Evolutionary conservation across 1,140 invertebrate species (phyloP), one percentile per base, ranked within the genome.

Genomic region (Drosophila triauraria): DNA sequence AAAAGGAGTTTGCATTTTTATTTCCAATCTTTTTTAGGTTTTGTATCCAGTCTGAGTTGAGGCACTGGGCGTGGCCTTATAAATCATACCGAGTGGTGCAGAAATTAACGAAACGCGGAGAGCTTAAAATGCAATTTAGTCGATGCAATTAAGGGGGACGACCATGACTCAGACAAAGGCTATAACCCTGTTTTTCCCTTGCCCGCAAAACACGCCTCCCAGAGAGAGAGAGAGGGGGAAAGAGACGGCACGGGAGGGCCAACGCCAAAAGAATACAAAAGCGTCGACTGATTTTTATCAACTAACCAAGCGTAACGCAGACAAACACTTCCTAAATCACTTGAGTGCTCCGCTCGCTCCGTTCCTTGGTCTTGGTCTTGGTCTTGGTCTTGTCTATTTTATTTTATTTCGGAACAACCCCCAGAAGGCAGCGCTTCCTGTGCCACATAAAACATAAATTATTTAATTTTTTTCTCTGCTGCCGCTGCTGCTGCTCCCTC

Each of bases 251-350:
- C 32, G 15, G 9, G 9, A 17, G 46, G 30, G 51, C 56, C 46
- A 76, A 56, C 27, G 60, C 47, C 68, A 62, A 51, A 71, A 40
- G 71, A 75, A 75, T 75, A 74, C 71, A 75, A 80, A 82, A 85
- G 75, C 80, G 76, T 78, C 76, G 85, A 79, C 87, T 91, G 87
- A 91, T 91, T 91, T 91, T 79, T 91, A 91, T 91, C 87, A 91
- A 91, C 88, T 91, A 91, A 86, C 88, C 87, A 91, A 91, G 87
- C 88, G 87, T 87, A 91, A 88, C 87, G 80, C 88, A 91, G 87
- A 91, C 87, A 91, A 91, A 91, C 87, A 91, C 87, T 91, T 91
- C 87, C 87, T 91, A 91, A 91, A 91, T 91, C 87, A 91, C 88
- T 91, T 82, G 87, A 91, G 71, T 86, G 61, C 63, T 65, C 57